Base-by-base conservation (phyloP, 1,140 invertebrate species). In the Listronotus bonariensis region DNA sequence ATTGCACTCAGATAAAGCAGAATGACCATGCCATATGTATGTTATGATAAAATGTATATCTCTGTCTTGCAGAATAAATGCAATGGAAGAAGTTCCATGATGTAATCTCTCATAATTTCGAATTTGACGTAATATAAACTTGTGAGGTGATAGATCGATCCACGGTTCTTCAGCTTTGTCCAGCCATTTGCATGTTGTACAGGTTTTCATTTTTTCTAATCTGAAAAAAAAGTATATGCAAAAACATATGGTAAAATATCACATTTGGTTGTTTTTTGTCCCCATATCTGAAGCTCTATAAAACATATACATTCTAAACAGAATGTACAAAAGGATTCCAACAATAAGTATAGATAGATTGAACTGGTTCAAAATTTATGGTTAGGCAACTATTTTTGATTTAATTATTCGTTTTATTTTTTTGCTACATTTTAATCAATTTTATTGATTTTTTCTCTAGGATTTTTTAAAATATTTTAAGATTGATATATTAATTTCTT, bases 1-100 rank as follows among this genome's bases (percentile, higher is more conserved):
- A 14, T 72, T 71, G 34, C 79, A 81, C 68, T 87, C 87, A 55
- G 85, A 88, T 8, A 89, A 77, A 1, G 83, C 82, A 0, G 88
- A 90, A 71, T 82, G 84, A 0, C 84, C 82, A 45, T 87, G 86
- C 88, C 88, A 89, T 3, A 89, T 83, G 20, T 85, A 81, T 32
- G 84, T 83, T 1, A 89, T 82, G 11, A 89, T 80, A 66, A 86
- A 84, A 72, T 86, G 84, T 72, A 89, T 81, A 67, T 88, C 87
- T 32, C 82, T 80, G 40, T 85, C 83, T 68, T 85, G 83, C 18
- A 89, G 75, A 14, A 87, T 81, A 68, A 86, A 86, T 0, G 84
- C 83, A 7, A 88, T 66, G 1, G 82, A 83, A 1, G 84, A 84
- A 71, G 78, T 80, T 60, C 83, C 83, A 62, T 81, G 82, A 45